Evolutionary conservation across 2,888 invertebrate species (phyloP), one percentile per base, ranked within the genome.

Genomic region (Epistrophella euchroma): DNA sequence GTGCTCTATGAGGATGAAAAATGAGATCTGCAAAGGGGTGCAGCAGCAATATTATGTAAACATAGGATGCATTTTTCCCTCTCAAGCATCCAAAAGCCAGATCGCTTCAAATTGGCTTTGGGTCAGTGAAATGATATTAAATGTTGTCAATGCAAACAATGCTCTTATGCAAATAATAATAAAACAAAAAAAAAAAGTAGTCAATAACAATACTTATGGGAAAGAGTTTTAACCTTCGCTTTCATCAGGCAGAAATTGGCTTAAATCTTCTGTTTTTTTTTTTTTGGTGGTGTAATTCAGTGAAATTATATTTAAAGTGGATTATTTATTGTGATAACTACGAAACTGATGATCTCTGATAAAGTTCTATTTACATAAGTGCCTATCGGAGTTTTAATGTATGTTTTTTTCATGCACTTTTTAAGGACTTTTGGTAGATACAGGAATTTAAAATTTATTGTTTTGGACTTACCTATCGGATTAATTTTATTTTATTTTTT

Each of bases 61-160:
- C 2, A 28, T 5, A 9, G 5, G 15, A 15, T 55, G 7, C 9
- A 32, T 25, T 7, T 62, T 25, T 25, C 32, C 7, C 19, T 47
- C 15, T 13, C 66, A 45, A 60, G 60, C 37, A 37, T 66, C n/a
- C 32, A 32, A 66, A 66, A 32, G 28, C 43, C 43, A 28, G 28
- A 62, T 43, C 47, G 19, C 19, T 35, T 10, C 4, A 66, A 66
- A 66, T 47, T 66, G 64, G 58, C 77, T 82, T 5, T 78, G 70
- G 75, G 83, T 84, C 83, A 84, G 70, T 66, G 71, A 75, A 71
- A 74, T 79, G 62, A 22, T 71, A 75, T 70, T 47, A 70, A 70
- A 52, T 40, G 52, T 70, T 55, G 70, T 55, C 70, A 55, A 19
- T 13, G 50, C 37, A 56, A 32, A 50, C 68, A 50, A 52, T 25